A percentile compares a stretch with the other conserved stretches of the same genome.
Conservation (phyloP, 2,797 vertebrate genomes). For the Acestrorhynchus altus region DNA sequence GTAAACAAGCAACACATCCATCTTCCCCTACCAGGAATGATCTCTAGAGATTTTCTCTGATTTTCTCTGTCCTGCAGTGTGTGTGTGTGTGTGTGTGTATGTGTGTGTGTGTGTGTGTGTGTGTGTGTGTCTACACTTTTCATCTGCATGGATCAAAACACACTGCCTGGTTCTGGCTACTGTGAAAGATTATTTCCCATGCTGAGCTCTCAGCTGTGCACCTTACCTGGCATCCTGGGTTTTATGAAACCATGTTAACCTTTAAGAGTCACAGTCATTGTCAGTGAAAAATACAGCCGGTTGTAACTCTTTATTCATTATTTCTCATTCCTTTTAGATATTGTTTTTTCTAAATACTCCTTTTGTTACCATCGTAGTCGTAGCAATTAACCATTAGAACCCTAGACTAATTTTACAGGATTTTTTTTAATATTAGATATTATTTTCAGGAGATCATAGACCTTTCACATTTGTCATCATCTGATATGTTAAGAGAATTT, state of each 20-base stretch:
- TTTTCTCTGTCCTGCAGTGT: background rate
- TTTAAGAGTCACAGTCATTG: background rate
- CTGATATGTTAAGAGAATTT: no score
- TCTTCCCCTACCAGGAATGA: slow-evolving; percentile 11
- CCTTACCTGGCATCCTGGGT: background rate
- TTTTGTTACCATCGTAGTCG: no score
- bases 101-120: slow-evolving; percentile 1
- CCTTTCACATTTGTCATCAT: no score
- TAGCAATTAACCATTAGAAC: no score
- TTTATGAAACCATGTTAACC: background rate
- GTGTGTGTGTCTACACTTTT: background rate
- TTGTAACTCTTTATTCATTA: background rate
- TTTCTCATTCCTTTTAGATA: no score
- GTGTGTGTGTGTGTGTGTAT: background rate
- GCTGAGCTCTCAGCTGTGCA: background rate
- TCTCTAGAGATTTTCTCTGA: background rate
- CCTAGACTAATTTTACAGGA: no score
- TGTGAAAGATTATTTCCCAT: slow-evolving; percentile 6
- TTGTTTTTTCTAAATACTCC: no score
- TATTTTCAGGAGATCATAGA: no score
- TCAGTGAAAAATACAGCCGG: background rate
- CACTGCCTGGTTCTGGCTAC: background rate
- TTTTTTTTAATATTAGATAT: no score
- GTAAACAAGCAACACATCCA: slow-evolving; percentile 40
- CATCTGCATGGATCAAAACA: slow-evolving; percentile 7